Conservation (phyloP, 2,888 invertebrate species). For the Tillus elongatus region DNA sequence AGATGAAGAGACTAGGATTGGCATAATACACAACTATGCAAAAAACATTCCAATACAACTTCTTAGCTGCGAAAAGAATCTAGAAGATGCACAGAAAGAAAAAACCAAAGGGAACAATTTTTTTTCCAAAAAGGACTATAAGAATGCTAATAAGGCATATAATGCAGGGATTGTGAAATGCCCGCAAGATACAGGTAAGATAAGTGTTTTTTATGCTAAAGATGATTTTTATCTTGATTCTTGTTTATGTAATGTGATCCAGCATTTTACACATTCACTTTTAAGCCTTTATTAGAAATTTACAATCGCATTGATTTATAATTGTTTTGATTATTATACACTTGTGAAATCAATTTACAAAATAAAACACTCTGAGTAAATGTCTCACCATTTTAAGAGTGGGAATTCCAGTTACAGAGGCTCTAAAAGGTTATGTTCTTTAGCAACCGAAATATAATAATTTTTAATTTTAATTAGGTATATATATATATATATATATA, state of each 20-base stretch:
- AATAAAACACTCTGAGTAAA: too few relatives aligned
- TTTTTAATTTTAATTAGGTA: too few relatives aligned
- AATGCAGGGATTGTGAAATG: constrained; percentile 58
- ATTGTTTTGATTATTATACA: not conserved
- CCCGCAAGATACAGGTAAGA: constrained; percentile 59
- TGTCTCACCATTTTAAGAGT: too few relatives aligned
- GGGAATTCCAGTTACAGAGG: too few relatives aligned
- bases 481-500: too few relatives aligned
- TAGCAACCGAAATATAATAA: too few relatives aligned
- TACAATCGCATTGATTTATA: too few relatives aligned
- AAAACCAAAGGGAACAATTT: constrained; percentile 65
- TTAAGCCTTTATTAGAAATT: too few relatives aligned
- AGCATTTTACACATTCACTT: too few relatives aligned
- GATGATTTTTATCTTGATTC: not conserved
- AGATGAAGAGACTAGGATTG: constrained; percentile 56
- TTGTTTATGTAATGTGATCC: not conserved
- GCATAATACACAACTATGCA: constrained; percentile 47
- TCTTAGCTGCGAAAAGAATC: constrained; percentile 47
- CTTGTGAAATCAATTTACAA: not conserved
- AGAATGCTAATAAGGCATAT: constrained; percentile 59
- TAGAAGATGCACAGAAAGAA: constrained; percentile 50
- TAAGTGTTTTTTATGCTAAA: not conserved
- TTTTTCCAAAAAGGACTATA: constrained; percentile 63
- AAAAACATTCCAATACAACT: constrained; percentile 31
- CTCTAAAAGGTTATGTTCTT: too few relatives aligned